Conservation (phyloP, 2,113 vertebrate genomes). For the Oxygymnocypris stewartii region DNA sequence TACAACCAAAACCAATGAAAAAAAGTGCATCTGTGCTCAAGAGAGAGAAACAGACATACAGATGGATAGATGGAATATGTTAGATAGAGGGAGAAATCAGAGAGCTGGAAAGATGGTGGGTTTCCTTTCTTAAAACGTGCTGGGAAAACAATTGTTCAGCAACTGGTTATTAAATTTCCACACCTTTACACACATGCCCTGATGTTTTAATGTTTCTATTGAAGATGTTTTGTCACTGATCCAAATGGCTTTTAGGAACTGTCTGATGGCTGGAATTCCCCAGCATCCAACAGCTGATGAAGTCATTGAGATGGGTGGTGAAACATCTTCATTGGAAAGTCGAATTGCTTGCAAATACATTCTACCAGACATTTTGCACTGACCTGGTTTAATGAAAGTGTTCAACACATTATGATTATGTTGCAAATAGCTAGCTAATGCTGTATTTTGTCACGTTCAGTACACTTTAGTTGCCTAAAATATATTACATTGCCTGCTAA, state of each 20-base stretch:
- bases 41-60: constrained; percentile 52
- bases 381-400: background rate
- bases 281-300: constrained; percentile 33
- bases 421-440: background rate
- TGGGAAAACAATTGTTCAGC: constrained; percentile 12
- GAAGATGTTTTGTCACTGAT: background rate
- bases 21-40: constrained; percentile 42
- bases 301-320: constrained; percentile 35
- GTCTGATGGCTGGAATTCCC: constrained; percentile 31
- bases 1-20: background rate
- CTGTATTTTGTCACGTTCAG: background rate
- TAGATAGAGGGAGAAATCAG: constrained; percentile 47
- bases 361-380: constrained; percentile 18
- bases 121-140: constrained; percentile 17
- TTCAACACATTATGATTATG: background rate
- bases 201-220: constrained; percentile 24
- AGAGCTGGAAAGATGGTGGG: constrained; percentile 14
- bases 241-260: constrained; percentile 16
- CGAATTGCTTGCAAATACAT: background rate
- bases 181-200: background rate
- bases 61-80: constrained; percentile 22
- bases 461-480: background rate
- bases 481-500: background rate
- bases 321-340: constrained; percentile 32
- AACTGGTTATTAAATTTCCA: constrained; percentile 16